A percentile compares a stretch with the other conserved stretches of the same genome.
Conservation (phyloP, 2,888 invertebrate genomes). For the Trissonchulus latispiculum region DNA sequence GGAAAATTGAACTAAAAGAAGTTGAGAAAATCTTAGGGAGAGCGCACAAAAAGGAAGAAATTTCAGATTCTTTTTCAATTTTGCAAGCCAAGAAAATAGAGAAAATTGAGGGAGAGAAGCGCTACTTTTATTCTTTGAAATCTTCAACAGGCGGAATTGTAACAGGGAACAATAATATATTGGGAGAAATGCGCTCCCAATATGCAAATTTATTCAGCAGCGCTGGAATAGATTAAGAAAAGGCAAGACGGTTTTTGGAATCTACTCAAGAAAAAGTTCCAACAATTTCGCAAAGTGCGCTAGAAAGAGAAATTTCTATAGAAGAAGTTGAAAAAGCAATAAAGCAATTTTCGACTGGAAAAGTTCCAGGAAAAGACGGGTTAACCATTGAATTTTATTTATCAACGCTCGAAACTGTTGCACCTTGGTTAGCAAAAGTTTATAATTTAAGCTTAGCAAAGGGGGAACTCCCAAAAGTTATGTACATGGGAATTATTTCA, state of each 20-base stretch:
- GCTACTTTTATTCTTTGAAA: background rate
- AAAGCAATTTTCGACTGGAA: background rate
- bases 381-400: background rate
- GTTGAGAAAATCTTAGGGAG: background rate
- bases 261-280: background rate
- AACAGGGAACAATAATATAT: background rate
- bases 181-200: background rate
- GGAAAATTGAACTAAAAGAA: background rate
- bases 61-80: background rate
- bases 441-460: background rate
- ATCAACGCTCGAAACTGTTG: background rate
- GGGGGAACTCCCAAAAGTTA: background rate
- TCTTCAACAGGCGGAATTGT: background rate
- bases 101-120: background rate
- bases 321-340: conserved; percentile 1
- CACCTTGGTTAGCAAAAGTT: background rate
- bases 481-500: background rate
- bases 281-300: background rate
- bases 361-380: background rate
- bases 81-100: background rate
- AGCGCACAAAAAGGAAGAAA: background rate
- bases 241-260: background rate
- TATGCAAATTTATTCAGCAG: background rate
- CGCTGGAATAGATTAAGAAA: background rate
- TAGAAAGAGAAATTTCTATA: background rate